Evolutionary conservation across 2,113 vertebrate genomes (phyloP).

Genomic region (Hemichromis elongatus): DNA sequence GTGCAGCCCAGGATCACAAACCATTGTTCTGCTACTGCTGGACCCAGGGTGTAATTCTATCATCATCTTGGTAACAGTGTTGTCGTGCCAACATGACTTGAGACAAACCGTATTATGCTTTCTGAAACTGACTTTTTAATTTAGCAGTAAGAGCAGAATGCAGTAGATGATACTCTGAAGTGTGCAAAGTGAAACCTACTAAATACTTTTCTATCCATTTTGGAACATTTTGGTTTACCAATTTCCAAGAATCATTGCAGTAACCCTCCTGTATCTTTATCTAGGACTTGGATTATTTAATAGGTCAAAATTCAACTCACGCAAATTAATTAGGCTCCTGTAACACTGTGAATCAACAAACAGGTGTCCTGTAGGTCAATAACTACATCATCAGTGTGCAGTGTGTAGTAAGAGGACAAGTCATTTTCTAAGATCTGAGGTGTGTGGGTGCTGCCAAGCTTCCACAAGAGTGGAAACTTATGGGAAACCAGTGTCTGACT

Average conservation of each 20-base stretch:
- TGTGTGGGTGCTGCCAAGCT: background rate
- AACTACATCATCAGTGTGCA: background rate
- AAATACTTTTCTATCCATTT: background rate
- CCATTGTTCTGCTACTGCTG: constrained; percentile 5
- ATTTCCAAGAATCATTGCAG: background rate
- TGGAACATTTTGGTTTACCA: background rate
- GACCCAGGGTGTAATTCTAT: background rate
- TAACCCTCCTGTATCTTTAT: background rate
- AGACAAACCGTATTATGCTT: background rate
- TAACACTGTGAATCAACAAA: background rate
- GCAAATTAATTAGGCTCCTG: background rate
- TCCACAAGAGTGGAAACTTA: background rate
- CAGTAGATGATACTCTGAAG: rapidly evolving
- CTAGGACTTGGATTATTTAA: background rate
- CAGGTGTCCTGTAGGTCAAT: background rate
- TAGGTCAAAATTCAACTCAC: background rate
- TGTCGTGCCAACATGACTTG: background rate
- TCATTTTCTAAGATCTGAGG: background rate
- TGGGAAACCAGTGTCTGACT: background rate
- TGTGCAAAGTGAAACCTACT: background rate
- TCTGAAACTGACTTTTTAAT: background rate
- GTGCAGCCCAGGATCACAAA: background rate
- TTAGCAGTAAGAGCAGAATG: background rate
- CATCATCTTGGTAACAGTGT: constrained; percentile 1
- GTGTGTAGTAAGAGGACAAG: background rate